Percentiles rank a stretch among this genome's conserved stretches.
These are phyloP conservation scores for Apamea epomidion DNA, from an alignment of 2,888 invertebrate genomes.

Conservation along the genomic window DNA sequence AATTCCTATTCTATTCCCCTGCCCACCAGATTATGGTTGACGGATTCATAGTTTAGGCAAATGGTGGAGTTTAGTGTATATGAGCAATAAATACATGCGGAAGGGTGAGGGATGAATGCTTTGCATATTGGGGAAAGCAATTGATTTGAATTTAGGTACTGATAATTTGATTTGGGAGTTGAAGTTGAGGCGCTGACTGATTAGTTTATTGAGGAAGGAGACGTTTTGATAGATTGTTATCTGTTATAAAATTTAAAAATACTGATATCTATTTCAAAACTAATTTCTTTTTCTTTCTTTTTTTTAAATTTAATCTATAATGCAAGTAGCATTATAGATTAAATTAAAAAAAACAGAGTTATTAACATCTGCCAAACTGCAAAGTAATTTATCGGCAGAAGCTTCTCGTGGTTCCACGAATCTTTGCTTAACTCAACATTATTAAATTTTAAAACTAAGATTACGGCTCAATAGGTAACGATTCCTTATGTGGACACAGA, in stretches of 20 bases:
- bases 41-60: slow-evolving; percentile 83
- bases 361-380: not conserved
- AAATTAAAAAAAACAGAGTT: too few relatives aligned
- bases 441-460: not conserved
- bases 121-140: slow-evolving; percentile 66
- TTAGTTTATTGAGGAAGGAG: slow-evolving; percentile 2
- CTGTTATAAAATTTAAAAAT: not conserved
- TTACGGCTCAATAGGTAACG: not conserved
- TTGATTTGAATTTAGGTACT: slow-evolving; percentile 63
- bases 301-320: not conserved
- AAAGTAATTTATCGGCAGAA: not conserved
- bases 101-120: slow-evolving; percentile 55
- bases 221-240: not conserved
- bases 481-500: not conserved
- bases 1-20: slow-evolving; percentile 32
- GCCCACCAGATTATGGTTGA: slow-evolving; percentile 75
- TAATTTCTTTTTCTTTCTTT: not conserved
- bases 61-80: slow-evolving; percentile 80
- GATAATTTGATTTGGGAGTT: slow-evolving; percentile 56
- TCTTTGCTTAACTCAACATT: not conserved
- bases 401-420: not conserved
- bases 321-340: too few relatives aligned
- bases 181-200: slow-evolving; percentile 29
- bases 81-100: slow-evolving; percentile 68
- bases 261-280: not conserved